These are phyloP conservation scores for Aphelenchoides besseyi DNA, from an alignment of 1,140 invertebrate species.

Conservation along the genomic window DNA sequence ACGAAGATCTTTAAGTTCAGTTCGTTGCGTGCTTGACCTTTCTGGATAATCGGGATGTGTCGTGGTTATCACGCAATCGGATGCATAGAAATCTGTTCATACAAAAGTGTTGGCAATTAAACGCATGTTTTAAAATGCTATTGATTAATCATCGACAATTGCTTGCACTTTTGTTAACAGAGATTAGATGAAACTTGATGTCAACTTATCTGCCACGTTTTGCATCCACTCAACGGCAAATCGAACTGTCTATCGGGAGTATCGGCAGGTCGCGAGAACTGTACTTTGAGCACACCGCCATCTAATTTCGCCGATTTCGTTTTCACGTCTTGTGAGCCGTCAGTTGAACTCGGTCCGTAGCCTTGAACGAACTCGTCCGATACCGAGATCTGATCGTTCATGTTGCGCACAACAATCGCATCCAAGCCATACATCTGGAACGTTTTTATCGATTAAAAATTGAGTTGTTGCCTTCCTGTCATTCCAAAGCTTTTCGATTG, in stretches of 20 bases:
- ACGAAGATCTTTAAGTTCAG: too few relatives aligned
- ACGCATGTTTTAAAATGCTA: too few relatives aligned
- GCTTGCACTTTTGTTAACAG: too few relatives aligned
- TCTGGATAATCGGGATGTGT: too few relatives aligned
- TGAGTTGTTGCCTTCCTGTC: too few relatives aligned
- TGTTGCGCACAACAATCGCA: conserved; percentile 31
- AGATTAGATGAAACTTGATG: too few relatives aligned
- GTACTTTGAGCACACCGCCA: conserved; percentile 35
- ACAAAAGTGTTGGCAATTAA: too few relatives aligned
- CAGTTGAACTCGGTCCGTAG: conserved; percentile 31
- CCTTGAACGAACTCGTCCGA: conserved; percentile 40
- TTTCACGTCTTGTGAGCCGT: conserved; percentile 27
- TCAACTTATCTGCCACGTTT: conserved; percentile 38
- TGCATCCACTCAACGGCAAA: conserved; percentile 27
- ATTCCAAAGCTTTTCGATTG: too few relatives aligned
- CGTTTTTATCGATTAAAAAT: conserved; percentile 9
- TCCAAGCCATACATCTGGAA: conserved; percentile 34
- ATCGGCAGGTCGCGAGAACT: conserved; percentile 27
- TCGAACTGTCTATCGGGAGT: conserved; percentile 20
- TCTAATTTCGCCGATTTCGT: background rate
- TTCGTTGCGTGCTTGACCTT: too few relatives aligned
- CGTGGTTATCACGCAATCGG: too few relatives aligned
- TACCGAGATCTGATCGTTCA: conserved; percentile 27
- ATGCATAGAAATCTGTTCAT: too few relatives aligned
- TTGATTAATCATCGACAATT: too few relatives aligned